These are phyloP conservation scores for Drosophila mimetica DNA, from an alignment of 2,888 invertebrate species.

Conservation along the genomic window DNA sequence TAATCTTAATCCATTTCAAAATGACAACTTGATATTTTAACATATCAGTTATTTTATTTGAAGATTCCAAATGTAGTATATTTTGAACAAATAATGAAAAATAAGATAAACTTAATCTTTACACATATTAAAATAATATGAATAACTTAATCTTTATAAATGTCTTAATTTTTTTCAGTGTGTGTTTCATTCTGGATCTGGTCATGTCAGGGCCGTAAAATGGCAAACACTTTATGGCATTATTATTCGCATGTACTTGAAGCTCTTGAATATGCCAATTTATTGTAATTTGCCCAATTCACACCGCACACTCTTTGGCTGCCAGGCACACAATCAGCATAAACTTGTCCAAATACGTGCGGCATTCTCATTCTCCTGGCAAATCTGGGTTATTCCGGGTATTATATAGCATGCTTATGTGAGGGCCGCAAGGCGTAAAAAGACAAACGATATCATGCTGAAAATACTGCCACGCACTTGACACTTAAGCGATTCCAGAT, in stretches of 20 bases:
- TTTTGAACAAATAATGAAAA: no score
- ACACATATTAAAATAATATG: no score
- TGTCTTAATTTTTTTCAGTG: no score
- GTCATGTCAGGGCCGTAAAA: conserved; percentile 14
- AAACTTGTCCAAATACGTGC: conserved; percentile 35
- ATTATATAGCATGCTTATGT: background rate
- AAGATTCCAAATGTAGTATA: no score
- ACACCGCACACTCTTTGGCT: no score
- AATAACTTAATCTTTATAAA: no score
- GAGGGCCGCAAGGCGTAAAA: conserved; percentile 20
- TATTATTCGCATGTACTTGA: conserved; percentile 22
- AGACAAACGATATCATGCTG: conserved; percentile 38
- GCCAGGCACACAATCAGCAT: conserved; percentile 19
- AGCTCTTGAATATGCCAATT: conserved; percentile 32
- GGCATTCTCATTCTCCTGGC: conserved; percentile 30
- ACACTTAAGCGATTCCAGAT: conserved; percentile 43
- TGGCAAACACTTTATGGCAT: conserved; percentile 7
- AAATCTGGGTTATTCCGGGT: conserved; percentile 10
- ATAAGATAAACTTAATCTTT: no score
- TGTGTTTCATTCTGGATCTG: conserved; percentile 10
- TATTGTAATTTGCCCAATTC: conserved; percentile 44
- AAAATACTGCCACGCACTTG: conserved; percentile 37
- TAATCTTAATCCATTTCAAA: no score
- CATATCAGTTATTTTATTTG: no score
- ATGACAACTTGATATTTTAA: no score